Evolutionary conservation across 2,113 vertebrate species (phyloP), one percentile per base, ranked within the genome.

Genomic region (Phrynosoma platyrhinos): DNA sequence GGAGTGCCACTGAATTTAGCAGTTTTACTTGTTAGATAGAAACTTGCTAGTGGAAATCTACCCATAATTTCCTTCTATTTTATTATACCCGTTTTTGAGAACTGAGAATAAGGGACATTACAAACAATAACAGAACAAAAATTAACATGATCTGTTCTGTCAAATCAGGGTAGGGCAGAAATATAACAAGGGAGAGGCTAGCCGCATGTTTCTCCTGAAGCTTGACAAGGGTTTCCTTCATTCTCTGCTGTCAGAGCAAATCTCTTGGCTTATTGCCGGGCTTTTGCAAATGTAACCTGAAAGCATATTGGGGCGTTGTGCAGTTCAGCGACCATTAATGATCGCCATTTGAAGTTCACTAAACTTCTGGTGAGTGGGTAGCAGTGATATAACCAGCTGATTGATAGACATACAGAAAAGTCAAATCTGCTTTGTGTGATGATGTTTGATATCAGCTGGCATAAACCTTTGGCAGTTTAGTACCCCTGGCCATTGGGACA

Each of bases 321-420:
- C 96, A 89, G 95, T 97, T 94, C 94, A 95, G 93, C 95, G 96
- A 97, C 97, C 97, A 95, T 97, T 96, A 97, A 95, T 94, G 95
- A 96, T 97, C 95, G 94, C 95, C 94, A 90, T 95, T 95, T 97
- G 96, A 97, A 96, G 96, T 97, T 97, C 96, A 97, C 94, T 97
- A 96, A 96, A 96, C 93, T 97, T 97, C 94, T 96, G 95, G 93
- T 94, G 92, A 96, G 87, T 95, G 93, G 94, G 93, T 96, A 95
- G 93, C 89, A 94, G 92, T 93, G 83, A 71, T 66, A 88, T 94
- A 94, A 95, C 94, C 92, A 94, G 93, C 93, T 92, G 88, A 85
- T 92, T 95, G 94, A 94, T 89, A 88, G 92, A 78, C 85, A 86
- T 91, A 93, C 91, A 94, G 55, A 85, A 82, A 86, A 71, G 68